Base-by-base conservation (phyloP, 2,888 invertebrate species). In the Deilephila porcellus region DNA sequence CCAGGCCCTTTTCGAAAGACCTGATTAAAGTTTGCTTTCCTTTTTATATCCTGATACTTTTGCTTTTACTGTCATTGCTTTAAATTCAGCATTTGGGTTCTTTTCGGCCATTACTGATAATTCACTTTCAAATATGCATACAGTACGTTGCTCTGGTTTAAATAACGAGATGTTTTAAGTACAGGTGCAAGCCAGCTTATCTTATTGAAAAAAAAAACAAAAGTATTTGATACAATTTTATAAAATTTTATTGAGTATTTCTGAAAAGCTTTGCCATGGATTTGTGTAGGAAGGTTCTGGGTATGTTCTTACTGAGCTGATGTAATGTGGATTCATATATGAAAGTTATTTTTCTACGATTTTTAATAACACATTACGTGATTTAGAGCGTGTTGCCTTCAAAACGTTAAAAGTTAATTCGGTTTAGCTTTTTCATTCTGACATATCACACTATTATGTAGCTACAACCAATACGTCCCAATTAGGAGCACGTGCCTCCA, bases 1-100 rank as follows among this genome's bases (percentile, higher is more conserved):
- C 74, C 76, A 81, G 82, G 83, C 82, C 79, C 79, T 84, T 83
- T 81, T 81, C 82, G 82, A 82, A 84, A 82, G 79, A 76, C 75
- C 76, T 73, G 80, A 81, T 82, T 77, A 77, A 77, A 70, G 37
- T 85, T 83, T 82, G 79, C 59, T 64, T 64, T 64, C 45, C 52
- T 60, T 79, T 82, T 79, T 81, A 73, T 74, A 74, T 72, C 8
- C 71, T 71, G 17, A 80, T 81, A 81, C 83, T 83, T 86, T 83
- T 85, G 79, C 81, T 85, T 85, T 85, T 84, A 79, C 53, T 20
- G 34, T 25, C 56, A 52, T 56, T 45, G n/a, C 59, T 37, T 25
- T 64, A 64, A 72, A 56, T 59, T 64, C 20, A 8, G 37, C 20
- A 52, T 67, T 67, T 37, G 64, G 45, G 14, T n/a, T 25, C 25